Evolutionary conservation across 2,797 vertebrate genomes (phyloP).

Genomic region (Pipistrellus pygmaeus): DNA sequence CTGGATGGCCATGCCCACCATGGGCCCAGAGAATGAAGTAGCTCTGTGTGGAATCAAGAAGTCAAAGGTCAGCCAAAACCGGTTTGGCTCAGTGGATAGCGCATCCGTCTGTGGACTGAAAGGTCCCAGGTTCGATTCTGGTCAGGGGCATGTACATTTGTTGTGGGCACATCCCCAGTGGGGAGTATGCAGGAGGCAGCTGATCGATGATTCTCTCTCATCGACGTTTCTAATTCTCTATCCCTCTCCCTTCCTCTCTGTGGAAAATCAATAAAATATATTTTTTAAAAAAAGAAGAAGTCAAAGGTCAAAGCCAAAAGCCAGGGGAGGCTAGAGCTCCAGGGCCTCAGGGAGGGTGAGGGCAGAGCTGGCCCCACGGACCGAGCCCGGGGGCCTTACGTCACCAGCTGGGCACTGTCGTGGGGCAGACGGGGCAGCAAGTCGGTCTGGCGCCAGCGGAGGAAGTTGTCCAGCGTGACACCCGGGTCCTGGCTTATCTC

Average conservation of each 20-base stretch:
- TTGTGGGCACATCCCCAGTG: too few species aligned
- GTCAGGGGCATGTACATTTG: too few species aligned
- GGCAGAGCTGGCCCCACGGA: background rate
- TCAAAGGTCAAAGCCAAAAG: background rate
- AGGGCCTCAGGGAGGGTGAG: background rate
- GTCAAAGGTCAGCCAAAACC: background rate
- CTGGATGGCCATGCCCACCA: conserved; percentile 94
- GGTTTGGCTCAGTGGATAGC: too few species aligned
- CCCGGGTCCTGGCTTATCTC: conserved; percentile 87
- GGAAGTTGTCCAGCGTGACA: conserved; percentile 91
- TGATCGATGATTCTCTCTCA: too few species aligned
- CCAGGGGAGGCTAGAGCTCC: background rate
- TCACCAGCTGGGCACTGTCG: conserved; percentile 95
- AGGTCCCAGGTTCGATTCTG: too few species aligned
- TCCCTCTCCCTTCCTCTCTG: too few species aligned
- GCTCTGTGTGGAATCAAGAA: conserved; percentile 87
- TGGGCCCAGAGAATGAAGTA: conserved; percentile 89
- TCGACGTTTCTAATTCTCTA: too few species aligned
- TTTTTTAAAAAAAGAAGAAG: too few species aligned
- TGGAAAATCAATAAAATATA: too few species aligned
- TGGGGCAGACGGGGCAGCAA: conserved; percentile 92
- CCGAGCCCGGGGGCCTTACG: conserved; percentile 84
- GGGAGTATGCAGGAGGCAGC: too few species aligned
- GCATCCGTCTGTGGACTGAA: too few species aligned
- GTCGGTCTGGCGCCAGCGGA: conserved; percentile 92